Base-by-base conservation (phyloP, 1,140 invertebrate species). In the Eriosoma lanigerum region DNA sequence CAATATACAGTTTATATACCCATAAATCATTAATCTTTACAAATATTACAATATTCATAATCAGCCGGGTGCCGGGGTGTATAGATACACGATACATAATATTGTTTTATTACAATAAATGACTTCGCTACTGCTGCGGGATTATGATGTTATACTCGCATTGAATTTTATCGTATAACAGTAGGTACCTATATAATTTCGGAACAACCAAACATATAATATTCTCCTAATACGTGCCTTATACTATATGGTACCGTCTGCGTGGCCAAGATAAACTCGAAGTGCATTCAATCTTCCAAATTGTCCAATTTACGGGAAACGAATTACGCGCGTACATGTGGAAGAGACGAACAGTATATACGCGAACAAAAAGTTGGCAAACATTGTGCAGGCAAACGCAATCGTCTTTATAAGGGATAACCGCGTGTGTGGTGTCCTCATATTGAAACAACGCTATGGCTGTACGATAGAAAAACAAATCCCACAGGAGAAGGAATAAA, bases 281-380 rank as follows among this genome's bases (percentile, higher is more conserved):
- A 19, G 29, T 32, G 60, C 26, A 32, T 62, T 62, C 60, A 62
- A 62, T 62, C 60, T 68, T 46, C 13, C 38, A 68, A 68, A 68
- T 68, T 46, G 64, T 68, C 64, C 64, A 68, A 68, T 68, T 68
- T 68, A 68, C 64, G 64, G 38, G 38, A 68, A 68, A 68, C 64
- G 64, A 68, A 46, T 68, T 68, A 68, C 64, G 38, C 13, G 8
- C 17, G n/a, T n/a, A 32, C 29, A n/a, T 60, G 8, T 38, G 32
- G 32, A 38, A 38, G 32, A 4, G 3, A 60, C 58, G 13, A 26
- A 60, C 13, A 5, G 5, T 29, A 15, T 19, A 19, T 15, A 19
- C 60, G 21, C n/a, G 66, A 70, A 70, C 44, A 26, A 50, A 70
- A 70, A 70, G 66, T 50, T 19, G 66, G 66, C 66, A 70, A 70